These are phyloP conservation scores for Lepus oiostolus DNA, from an alignment of 2,797 vertebrate genomes.

Conservation along the genomic window DNA sequence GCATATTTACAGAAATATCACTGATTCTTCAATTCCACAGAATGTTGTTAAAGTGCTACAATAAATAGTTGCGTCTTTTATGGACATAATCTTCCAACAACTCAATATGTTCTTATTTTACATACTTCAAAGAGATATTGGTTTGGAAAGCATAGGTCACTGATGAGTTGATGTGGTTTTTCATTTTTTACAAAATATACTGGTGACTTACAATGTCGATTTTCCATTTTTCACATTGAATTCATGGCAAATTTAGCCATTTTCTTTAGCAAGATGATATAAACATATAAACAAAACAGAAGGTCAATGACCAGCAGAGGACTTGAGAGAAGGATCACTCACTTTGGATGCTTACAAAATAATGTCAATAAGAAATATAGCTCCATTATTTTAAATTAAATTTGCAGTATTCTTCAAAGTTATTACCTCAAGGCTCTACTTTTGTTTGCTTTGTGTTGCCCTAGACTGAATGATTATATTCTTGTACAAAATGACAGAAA, in stretches of 20 bases:
- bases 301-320: conserved; percentile 22
- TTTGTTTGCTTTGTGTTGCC: conserved; percentile 37
- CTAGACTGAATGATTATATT: conserved; percentile 51
- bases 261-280: not conserved
- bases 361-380: conserved; percentile 56
- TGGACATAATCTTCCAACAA: not conserved
- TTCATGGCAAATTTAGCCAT: not conserved
- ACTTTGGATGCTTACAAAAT: conserved; percentile 49
- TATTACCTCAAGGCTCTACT: conserved; percentile 50
- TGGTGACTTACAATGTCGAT: not conserved
- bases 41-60: not conserved
- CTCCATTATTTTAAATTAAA: conserved; percentile 66
- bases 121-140: not conserved
- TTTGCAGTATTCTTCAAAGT: conserved; percentile 63
- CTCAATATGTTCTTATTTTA: not conserved
- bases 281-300: conserved; percentile 47
- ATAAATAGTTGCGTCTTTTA: not conserved
- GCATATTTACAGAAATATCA: not conserved
- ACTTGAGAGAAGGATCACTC: not conserved
- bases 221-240: conserved; percentile 5
- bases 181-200: not conserved
- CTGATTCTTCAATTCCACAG: not conserved
- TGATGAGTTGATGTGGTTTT: not conserved
- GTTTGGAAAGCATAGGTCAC: not conserved
- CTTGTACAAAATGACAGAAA: conserved; percentile 44